These are phyloP conservation scores for Drosophila ustulata DNA, from an alignment of 2,888 invertebrate species.

Conservation along the genomic window DNA sequence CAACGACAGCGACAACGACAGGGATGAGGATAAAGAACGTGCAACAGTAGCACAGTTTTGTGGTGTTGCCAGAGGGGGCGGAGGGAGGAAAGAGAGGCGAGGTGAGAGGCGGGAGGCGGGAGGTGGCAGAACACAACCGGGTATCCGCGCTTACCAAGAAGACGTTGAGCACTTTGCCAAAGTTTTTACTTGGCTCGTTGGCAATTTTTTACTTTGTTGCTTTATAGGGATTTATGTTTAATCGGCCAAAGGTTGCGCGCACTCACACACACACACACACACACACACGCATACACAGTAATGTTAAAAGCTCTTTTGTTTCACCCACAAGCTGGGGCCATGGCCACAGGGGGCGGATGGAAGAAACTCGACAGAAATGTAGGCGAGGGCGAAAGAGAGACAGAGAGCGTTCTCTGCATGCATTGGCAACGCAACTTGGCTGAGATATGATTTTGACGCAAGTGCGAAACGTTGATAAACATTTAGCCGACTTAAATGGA, in stretches of 20 bases:
- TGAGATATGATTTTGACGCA: slow-evolving; percentile 50
- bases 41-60: slow-evolving; percentile 17
- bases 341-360: not conserved
- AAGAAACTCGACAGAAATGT: not conserved
- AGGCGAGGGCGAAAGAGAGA: not conserved
- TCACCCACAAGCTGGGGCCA: slow-evolving; percentile 27
- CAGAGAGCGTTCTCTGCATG: slow-evolving; percentile 8
- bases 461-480: slow-evolving; percentile 65
- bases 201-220: slow-evolving; percentile 80
- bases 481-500: slow-evolving; percentile 60
- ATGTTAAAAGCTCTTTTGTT: slow-evolving; percentile 72
- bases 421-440: slow-evolving; percentile 37
- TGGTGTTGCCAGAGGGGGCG: not conserved
- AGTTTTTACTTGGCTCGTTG: slow-evolving; percentile 78
- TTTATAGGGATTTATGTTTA: slow-evolving; percentile 79
- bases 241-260: slow-evolving; percentile 76
- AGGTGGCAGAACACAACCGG: not conserved
- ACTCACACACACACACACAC: not conserved
- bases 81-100: not conserved
- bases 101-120: not conserved
- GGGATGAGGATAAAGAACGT: slow-evolving; percentile 56
- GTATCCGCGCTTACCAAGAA: slow-evolving; percentile 14
- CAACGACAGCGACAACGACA: slow-evolving; percentile 35
- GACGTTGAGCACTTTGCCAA: slow-evolving; percentile 76
- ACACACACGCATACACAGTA: slow-evolving; percentile 23